These are phyloP conservation scores for Psittacula derbiana DNA, from an alignment of 2,797 vertebrate species.

Conservation along the genomic window DNA sequence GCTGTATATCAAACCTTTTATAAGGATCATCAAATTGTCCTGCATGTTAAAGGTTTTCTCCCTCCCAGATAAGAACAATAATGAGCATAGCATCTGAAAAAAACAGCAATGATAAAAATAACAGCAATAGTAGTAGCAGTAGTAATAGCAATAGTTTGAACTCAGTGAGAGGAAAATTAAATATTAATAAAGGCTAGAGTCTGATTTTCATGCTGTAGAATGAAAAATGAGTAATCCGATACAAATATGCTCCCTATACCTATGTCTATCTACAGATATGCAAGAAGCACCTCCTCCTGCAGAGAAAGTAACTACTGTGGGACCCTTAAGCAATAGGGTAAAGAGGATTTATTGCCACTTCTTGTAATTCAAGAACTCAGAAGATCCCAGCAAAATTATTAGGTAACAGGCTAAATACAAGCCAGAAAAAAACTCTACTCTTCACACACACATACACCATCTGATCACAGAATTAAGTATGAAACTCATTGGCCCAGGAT, in stretches of 20 bases:
- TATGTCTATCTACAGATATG: not conserved
- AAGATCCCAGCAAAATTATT: not conserved
- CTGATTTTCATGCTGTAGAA: not conserved
- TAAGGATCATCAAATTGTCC: not conserved
- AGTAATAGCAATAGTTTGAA: not conserved
- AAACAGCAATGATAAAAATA: not conserved
- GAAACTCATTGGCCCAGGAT: not conserved
- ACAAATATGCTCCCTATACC: not conserved
- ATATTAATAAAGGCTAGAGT: not conserved
- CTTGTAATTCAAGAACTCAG: not conserved
- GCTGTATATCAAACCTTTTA: not conserved
- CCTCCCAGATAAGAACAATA: not conserved
- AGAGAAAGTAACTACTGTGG: not conserved
- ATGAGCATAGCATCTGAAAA: not conserved
- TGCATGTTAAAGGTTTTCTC: not conserved
- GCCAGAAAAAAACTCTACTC: not conserved
- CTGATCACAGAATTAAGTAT: not conserved
- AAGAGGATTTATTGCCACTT: not conserved
- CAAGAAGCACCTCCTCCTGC: not conserved
- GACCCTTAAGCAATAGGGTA: not conserved
- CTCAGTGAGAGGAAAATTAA: not conserved
- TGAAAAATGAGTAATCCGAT: not conserved
- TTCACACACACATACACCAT: not conserved
- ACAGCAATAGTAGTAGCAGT: not conserved
- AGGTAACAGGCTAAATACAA: not conserved